phyloP scores from a whole-genome alignment of 1,140 invertebrate species.

The Pollicipes pollicipes region DNA sequence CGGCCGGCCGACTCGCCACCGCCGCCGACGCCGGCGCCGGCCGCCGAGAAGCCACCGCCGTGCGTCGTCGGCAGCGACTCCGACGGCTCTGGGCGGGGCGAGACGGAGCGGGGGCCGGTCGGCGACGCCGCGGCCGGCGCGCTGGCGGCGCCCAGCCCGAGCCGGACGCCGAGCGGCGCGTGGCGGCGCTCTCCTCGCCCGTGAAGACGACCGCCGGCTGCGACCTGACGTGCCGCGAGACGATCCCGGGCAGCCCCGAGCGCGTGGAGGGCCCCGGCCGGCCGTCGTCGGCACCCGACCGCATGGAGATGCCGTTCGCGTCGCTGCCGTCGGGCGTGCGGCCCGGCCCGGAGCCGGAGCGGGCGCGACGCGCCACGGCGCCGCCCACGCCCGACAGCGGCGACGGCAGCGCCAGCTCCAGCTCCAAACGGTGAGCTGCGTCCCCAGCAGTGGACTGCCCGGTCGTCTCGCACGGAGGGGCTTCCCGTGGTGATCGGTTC shows the following conservation, averaged over 20 bases:
- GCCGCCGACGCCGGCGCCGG: too few species aligned
- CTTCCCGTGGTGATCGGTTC: too few species aligned
- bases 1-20: too few species aligned
- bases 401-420: background rate
- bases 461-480: too few species aligned
- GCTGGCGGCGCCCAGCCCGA: background rate
- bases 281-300: background rate
- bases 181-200: background rate
- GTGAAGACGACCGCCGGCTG: background rate
- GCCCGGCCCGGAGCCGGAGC: background rate
- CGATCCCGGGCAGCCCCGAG: background rate
- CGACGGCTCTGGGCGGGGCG: background rate
- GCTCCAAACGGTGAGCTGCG: background rate
- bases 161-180: background rate
- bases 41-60: background rate
- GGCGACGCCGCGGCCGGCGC: background rate
- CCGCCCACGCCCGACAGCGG: background rate
- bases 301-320: background rate
- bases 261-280: background rate
- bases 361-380: background rate
- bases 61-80: background rate
- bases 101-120: background rate
- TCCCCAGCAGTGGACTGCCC: too few species aligned
- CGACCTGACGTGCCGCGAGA: background rate
- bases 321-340: background rate